Evolutionary conservation across 2,113 vertebrate species (phyloP).

Genomic region (Paralichthys olivaceus): DNA sequence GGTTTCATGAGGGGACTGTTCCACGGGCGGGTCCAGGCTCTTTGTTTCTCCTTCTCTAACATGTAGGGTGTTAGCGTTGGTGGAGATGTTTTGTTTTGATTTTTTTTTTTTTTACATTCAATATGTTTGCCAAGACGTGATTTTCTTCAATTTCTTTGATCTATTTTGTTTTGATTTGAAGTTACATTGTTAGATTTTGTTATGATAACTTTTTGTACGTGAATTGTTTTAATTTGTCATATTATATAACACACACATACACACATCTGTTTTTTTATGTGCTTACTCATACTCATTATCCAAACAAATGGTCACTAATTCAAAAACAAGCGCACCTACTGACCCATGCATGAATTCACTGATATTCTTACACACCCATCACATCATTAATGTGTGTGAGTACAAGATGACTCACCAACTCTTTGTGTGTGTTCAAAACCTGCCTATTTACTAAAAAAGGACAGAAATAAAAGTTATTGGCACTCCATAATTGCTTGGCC

Average conservation of each 20-base stretch:
- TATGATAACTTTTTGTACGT: not conserved
- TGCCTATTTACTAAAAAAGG: conserved; percentile 17
- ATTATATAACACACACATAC: not conserved
- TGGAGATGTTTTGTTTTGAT: not conserved
- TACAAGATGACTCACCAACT: conserved; percentile 10
- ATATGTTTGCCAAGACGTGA: not conserved
- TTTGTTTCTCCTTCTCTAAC: too few species aligned
- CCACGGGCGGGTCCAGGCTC: too few species aligned
- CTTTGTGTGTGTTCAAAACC: conserved; percentile 1
- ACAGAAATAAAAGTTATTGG: conserved; percentile 27
- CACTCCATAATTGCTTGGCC: conserved; percentile 65
- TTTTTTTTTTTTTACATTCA: too few species aligned
- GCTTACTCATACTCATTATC: too few species aligned
- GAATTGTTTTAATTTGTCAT: not conserved
- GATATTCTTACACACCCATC: not conserved
- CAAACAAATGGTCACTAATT: too few species aligned
- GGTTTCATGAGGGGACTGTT: too few species aligned
- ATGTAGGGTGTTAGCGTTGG: too few species aligned
- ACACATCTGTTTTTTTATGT: too few species aligned
- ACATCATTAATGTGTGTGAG: not conserved
- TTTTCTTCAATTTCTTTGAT: not conserved
- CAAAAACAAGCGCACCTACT: not conserved
- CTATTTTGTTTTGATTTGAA: too few species aligned
- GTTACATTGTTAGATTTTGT: too few species aligned
- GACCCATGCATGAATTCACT: not conserved